Percentiles rank a stretch among this genome's conserved stretches.
These are phyloP conservation scores for Ailurus styani DNA, from an alignment of 2,113 vertebrate genomes.

Conservation along the genomic window DNA sequence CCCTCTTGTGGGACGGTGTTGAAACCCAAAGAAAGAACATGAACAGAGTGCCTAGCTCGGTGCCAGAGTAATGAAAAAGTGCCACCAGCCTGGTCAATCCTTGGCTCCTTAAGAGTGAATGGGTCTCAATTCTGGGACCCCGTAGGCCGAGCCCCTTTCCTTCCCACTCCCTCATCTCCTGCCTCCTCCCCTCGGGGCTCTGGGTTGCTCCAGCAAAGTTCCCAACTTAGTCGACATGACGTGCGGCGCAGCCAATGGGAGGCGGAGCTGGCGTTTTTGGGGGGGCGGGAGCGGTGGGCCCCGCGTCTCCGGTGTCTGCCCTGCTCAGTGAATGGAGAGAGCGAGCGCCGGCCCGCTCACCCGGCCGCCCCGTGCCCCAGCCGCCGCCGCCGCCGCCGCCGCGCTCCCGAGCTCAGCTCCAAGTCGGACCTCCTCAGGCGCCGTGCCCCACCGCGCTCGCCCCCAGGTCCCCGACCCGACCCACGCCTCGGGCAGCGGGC, in stretches of 20 bases:
- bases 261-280: conserved; percentile 71
- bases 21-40: background rate
- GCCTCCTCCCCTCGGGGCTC: conserved; percentile 50
- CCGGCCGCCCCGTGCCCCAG: conserved; percentile 27
- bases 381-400: background rate
- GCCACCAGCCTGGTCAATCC: background rate
- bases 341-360: conserved; percentile 71
- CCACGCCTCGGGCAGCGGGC: background rate
- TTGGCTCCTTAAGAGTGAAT: background rate
- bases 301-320: conserved; percentile 77
- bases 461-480: background rate
- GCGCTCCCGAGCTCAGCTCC: background rate
- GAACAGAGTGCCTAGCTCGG: background rate
- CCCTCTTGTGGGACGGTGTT: background rate
- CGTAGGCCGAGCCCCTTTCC: background rate
- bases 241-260: conserved; percentile 80
- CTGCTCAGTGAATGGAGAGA: conserved; percentile 72
- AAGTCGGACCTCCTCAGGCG: background rate
- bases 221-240: conserved; percentile 84
- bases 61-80: background rate
- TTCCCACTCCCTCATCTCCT: background rate
- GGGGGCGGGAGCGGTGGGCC: conserved; percentile 79
- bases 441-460: background rate
- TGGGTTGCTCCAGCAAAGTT: conserved; percentile 74
- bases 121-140: background rate